Base-by-base conservation (phyloP, 2,113 vertebrate species). In the Spizaetus ornatus region DNA sequence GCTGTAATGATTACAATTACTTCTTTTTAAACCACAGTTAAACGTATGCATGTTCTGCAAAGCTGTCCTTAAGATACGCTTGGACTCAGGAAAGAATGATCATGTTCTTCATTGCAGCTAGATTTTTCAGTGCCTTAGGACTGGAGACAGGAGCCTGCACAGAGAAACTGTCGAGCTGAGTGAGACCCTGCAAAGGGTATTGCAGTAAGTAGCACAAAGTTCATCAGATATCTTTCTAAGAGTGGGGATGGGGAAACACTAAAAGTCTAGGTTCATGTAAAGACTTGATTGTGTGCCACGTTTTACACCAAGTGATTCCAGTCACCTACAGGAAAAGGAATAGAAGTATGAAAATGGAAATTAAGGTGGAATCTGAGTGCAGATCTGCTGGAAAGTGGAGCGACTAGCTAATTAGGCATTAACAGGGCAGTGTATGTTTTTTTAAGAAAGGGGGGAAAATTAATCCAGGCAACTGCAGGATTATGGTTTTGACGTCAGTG, bases 401-500 rank as follows among this genome's bases (percentile, higher is more conserved):
- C 2, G 1, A 16, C 17, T 86, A 20, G 55, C 25, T 93, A 86
- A 83, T 73, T 76, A 52, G 66, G 8, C 22, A 16, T 69, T 90
- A 77, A 73, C 27, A 83, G 45, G 38, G n/a, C 38, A 78, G 22
- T 34, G 50, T 48, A 32, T 3, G 1, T 59, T 34, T 43, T 71
- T 76, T 73, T 53, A 25, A 82, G 29, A 82, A 70, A 47, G 19
- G 26, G 34, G 27, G 20, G 11, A 61, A 80, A 91, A 70, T 47
- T 70, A 90, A 88, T 97, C 73, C 52, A 82, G 73, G 42, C 22
- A 50, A 88, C 53, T 82, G 20, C 42, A 88, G 65, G 80, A 88
- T 96, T 95, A 94, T 53, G 29, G 18, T 83, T 92, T 88, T 95
- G 88, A 90, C 6, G 13, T 91, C 83, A 73, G 27, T 83, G 55